Evolutionary conservation across 2,113 vertebrate genomes (phyloP), one percentile per base, ranked within the genome.

Genomic region (Cricetomys ansorgei): DNA sequence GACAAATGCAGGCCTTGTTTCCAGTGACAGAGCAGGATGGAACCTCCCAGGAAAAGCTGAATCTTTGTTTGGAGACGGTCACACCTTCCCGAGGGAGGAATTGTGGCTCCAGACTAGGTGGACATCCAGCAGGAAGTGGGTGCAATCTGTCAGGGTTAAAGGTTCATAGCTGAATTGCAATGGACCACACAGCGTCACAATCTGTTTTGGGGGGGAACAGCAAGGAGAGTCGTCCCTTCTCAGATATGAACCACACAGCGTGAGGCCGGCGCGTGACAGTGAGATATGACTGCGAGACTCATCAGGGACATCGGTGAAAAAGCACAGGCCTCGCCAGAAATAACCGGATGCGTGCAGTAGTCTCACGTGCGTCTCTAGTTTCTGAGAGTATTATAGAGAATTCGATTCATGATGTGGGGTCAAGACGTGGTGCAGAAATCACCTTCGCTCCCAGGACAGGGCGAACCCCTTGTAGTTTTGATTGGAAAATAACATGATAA

Each of bases 231-330:
- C 15, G 15, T 59, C 5, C 3, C 34, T 45, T 48, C 8, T 59
- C 69, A 25, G 25, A 19, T 0, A 27, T 1, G 13, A 1, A 11
- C 55, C 15, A 3, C 15, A 3, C 27, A 31, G 25, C 45, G 19
- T 37, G 64, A 25, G 45, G 45, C 84, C 15, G 45, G 50, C 62
- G 25, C 34, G 45, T 37, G 64, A 43, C 40, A 55, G 27, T 3
- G 1, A 85, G 53, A 40, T 59, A 12, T 37, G 37, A 29, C 48
- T 37, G 27, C 50, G 48, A 70, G 87, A 62, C 34, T 73, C 67
- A 5, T 31, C 25, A 70, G 69, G 43, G 27, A 76, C 57, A 23
- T 75, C 43, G 50, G 67, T n/a, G 37, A 53, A 53, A 69, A 70
- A 45, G 4, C 75, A 43, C 16, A 76, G 48, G 27, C 37, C 37